Base-by-base conservation (phyloP, 2,888 invertebrate species). In the Agriotes lineatus region DNA sequence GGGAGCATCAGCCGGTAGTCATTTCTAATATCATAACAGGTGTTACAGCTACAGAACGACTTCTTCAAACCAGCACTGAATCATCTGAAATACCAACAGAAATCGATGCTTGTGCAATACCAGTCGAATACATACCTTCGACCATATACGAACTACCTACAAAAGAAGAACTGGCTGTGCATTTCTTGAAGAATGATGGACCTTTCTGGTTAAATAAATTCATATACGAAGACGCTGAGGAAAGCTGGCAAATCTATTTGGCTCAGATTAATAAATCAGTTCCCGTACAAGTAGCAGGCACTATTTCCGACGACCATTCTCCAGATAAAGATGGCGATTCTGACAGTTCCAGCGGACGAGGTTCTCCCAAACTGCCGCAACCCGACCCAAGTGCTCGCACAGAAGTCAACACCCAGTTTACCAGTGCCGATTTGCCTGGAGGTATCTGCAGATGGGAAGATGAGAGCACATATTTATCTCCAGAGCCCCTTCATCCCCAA, bases 401-500 rank as follows among this genome's bases (percentile, higher is more conserved):
- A 20, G 37, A 19, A 18, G 88, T 87, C 52, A 85, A 85, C 35
- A 90, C 91, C 10, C 89, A 90, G 79, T 90, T 89, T 77, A 87
- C 90, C 77, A 88, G 90, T 54, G 90, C 92, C 79, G 91, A 92
- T 83, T 85, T 94, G 73, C 94, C 94, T 4, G 93, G 93, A 70
- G 93, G 93, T 62, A 89, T 94, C 76, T 92, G 92, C 82, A 91
- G 92, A 81, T 94, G 93, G 93, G 90, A 89, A 81, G 94, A 93
- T 81, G 89, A 92, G 81, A 93, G 92, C 80, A 93, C 94, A 56
- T 93, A 93, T 79, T 85, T 94, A 77, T 87, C 90, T 77, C 81
- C 87, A 78, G 90, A 91, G 82, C 85, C 86, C n/a, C 7, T 56
- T 1, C 18, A 52, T 5, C 19, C 14, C n/a, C 39, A 20, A 1